Evolutionary conservation across 2,113 vertebrate species (phyloP), one percentile per base, ranked within the genome.

Genomic region (Trochalopteron elliotii): DNA sequence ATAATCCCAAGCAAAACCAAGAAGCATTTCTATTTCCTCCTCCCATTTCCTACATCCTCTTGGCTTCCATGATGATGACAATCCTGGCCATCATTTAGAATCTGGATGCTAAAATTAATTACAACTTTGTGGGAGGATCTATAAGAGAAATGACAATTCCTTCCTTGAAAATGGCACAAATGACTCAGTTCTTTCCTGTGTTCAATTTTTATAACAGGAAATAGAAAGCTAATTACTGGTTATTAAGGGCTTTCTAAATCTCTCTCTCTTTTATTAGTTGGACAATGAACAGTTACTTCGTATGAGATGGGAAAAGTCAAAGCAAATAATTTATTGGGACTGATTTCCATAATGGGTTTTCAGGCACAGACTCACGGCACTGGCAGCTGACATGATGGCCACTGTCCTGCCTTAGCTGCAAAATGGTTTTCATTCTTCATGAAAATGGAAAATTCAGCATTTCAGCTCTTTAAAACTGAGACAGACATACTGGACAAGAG

Each of bases 201-300:
- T 87, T 97, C 98, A 97, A 90, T 96, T 98, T 98, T 98, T 98
- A 95, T 97, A 97, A 95, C 97, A 98, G 97, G 97, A 98, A 98
- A 97, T 97, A 98, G 97, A 97, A 97, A 98, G 92, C 96, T 98
- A 98, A 98, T 98, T 98, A 96, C 96, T 96, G 94, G 97, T 96
- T 98, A 98, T 98, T 98, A 98, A 96, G 89, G 94, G 87, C 81
- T 96, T 97, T 97, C 87, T 95, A 95, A 95, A 97, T 97, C 61
- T 92, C 68, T 83, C 60, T 95, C 59, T 84, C 91, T 96, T 96
- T 95, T 89, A 93, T 90, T 86, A 87, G 81, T 39, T 92, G 94
- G 95, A 98, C 96, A 97, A 97, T 98, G 97, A 98, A 98, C 96
- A 98, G 97, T 97, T 97, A 94, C 95, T 97, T 96, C 76, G 15